These are phyloP conservation scores for Delphinus delphis DNA, from an alignment of 2,113 vertebrate genomes.

Conservation along the genomic window DNA sequence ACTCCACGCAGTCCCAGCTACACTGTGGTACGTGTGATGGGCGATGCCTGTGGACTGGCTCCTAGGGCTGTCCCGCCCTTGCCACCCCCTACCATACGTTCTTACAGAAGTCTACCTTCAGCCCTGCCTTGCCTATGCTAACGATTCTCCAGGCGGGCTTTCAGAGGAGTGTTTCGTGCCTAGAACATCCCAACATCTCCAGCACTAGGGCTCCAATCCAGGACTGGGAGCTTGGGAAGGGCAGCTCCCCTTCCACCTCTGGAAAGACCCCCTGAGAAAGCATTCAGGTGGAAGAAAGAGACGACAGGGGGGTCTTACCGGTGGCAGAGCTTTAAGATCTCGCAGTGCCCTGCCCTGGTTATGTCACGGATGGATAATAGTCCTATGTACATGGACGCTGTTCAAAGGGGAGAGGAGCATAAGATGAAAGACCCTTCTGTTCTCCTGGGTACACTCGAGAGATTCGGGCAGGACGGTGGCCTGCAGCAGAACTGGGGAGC, in stretches of 20 bases:
- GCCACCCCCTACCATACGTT: background rate
- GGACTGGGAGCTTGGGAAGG: background rate
- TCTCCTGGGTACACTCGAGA: background rate
- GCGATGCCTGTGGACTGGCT: background rate
- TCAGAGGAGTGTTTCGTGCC: background rate
- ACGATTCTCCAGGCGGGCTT: background rate
- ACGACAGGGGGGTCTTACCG: background rate
- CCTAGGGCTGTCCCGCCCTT: background rate
- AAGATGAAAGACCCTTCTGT: background rate
- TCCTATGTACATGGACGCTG: background rate
- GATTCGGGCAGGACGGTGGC: background rate
- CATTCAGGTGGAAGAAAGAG: background rate
- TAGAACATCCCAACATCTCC: background rate
- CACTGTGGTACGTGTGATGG: too few relatives aligned
- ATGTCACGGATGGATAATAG: background rate
- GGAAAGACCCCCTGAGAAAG: background rate
- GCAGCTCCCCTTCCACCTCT: background rate
- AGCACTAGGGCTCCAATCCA: background rate
- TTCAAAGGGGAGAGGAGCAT: background rate
- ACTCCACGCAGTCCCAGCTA: rapidly evolving
- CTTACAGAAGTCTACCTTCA: background rate
- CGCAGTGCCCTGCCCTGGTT: rapidly evolving
- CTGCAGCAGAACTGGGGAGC: background rate
- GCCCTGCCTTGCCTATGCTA: background rate
- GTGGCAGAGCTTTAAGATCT: background rate